Evolutionary conservation across 2,888 invertebrate genomes (phyloP).

Genomic region (Orthonevra nobilis): DNA sequence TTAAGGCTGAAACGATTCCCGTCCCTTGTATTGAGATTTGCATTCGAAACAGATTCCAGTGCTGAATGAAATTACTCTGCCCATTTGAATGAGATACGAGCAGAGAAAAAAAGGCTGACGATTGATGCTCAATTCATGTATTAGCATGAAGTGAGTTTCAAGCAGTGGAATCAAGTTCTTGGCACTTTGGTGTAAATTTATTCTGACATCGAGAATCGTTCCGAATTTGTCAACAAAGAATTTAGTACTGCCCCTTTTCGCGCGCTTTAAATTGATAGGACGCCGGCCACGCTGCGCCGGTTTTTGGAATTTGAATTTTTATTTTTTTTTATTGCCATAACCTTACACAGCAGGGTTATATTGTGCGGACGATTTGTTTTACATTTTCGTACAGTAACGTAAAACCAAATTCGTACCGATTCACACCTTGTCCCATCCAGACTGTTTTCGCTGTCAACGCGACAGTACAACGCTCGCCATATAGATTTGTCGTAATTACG

Average conservation of each 20-base stretch:
- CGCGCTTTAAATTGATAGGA: slow-evolving; percentile 47
- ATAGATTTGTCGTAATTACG: slow-evolving; percentile 54
- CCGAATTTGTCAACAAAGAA: slow-evolving; percentile 72
- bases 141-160: slow-evolving; percentile 30
- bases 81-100: slow-evolving; percentile 51
- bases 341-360: no score
- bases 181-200: slow-evolving; percentile 69
- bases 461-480: slow-evolving; percentile 22
- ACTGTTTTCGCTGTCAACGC: slow-evolving; percentile 5
- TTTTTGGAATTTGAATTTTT: neutral
- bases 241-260: slow-evolving; percentile 55
- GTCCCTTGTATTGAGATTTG: slow-evolving; percentile 40
- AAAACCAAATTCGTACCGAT: slow-evolving; percentile 9
- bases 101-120: slow-evolving; percentile 49
- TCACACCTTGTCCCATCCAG: slow-evolving; percentile 17
- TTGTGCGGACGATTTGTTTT: neutral
- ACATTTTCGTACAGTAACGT: neutral
- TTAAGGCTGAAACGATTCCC: slow-evolving; percentile 15
- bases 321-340: no score
- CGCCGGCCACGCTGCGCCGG: no score
- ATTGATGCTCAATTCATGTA: slow-evolving; percentile 59
- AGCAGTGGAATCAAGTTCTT: slow-evolving; percentile 36
- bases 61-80: slow-evolving; percentile 59
- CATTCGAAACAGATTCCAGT: slow-evolving; percentile 47
- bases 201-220: slow-evolving; percentile 71